Evolutionary conservation across 2,113 vertebrate genomes (phyloP).

Genomic region (Sebastes schlegelii): DNA sequence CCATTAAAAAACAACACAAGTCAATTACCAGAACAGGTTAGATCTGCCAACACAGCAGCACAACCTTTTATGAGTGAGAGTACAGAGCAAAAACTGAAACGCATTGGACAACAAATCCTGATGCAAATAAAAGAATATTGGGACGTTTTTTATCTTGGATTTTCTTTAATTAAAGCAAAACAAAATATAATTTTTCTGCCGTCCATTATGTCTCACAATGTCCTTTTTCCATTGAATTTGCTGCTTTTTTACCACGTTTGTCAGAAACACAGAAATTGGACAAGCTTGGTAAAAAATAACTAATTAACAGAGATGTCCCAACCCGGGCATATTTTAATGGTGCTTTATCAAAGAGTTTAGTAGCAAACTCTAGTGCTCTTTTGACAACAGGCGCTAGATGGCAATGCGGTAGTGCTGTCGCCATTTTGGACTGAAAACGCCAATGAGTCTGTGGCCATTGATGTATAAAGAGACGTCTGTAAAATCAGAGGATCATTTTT

Average conservation of each 20-base stretch:
- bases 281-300: not conserved
- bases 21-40: slow-evolving; percentile 69
- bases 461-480: too few species aligned
- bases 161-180: not conserved
- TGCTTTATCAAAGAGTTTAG: not conserved
- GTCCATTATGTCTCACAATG: not conserved
- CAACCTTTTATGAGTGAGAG: slow-evolving; percentile 50
- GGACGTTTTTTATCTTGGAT: not conserved
- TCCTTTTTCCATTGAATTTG: not conserved
- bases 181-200: not conserved
- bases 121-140: not conserved
- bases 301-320: not conserved
- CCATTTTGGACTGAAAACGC: too few species aligned
- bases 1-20: slow-evolving; percentile 75
- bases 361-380: too few species aligned
- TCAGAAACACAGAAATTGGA: not conserved
- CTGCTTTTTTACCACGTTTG: not conserved
- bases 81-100: slow-evolving; percentile 11
- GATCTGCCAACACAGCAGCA: slow-evolving; percentile 64
- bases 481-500: too few species aligned
- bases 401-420: too few species aligned
- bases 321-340: not conserved
- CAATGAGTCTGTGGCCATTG: too few species aligned
- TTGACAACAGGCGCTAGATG: too few species aligned
- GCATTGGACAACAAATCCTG: slow-evolving; percentile 28